phyloP scores from a whole-genome alignment of 2,113 vertebrate species.

The Cephalopterus ornatus region DNA sequence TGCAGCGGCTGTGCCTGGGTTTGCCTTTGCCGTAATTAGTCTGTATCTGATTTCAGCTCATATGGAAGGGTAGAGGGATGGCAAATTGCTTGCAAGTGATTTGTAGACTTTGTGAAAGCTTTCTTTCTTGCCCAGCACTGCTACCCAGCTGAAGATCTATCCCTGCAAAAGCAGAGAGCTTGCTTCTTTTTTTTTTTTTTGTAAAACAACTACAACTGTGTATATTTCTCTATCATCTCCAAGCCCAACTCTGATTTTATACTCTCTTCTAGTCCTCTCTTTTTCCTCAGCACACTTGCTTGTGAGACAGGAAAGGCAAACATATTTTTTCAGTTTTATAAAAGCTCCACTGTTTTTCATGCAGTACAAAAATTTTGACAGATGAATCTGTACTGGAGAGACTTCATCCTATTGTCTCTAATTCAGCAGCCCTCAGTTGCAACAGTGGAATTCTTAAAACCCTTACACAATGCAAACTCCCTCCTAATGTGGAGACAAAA shows the following conservation, averaged over 20 bases:
- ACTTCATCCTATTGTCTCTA: neutral
- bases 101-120: neutral
- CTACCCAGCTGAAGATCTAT: neutral
- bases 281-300: neutral
- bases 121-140: neutral
- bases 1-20: neutral
- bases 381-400: fast-evolving
- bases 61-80: neutral
- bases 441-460: neutral
- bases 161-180: neutral
- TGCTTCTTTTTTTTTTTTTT: neutral
- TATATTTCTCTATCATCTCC: neutral
- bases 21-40: neutral
- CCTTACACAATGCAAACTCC: neutral
- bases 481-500: neutral
- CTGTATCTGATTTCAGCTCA: conserved; percentile 23
- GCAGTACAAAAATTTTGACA: neutral
- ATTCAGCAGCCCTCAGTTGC: neutral
- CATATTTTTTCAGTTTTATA: neutral
- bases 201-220: neutral
- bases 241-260: neutral
- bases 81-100: conserved; percentile 13
- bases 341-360: neutral
- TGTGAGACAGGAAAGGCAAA: neutral
- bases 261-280: neutral